Evolutionary conservation across 2,113 vertebrate species (phyloP).

Genomic region (Melozone crissalis): DNA sequence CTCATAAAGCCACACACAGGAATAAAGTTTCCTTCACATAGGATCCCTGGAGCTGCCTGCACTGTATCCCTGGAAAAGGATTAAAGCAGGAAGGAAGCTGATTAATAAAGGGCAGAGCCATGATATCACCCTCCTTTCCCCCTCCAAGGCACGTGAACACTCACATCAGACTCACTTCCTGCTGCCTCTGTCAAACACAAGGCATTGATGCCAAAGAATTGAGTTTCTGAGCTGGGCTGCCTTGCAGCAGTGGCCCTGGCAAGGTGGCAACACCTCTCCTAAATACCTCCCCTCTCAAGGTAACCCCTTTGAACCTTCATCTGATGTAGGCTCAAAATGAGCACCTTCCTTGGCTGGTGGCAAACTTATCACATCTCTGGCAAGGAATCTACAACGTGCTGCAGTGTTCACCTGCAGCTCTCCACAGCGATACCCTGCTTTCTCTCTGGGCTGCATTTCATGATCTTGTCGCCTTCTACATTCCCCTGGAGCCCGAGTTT

Average conservation of each 20-base stretch:
- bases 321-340: not conserved
- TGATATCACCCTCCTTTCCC: not conserved
- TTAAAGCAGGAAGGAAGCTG: not conserved
- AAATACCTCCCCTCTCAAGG: not conserved
- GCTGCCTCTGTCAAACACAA: not conserved
- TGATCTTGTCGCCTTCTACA: not conserved
- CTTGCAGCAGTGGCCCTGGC: not conserved
- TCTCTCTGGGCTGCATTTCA: not conserved
- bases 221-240: not conserved
- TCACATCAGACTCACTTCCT: not conserved
- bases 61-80: not conserved
- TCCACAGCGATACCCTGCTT: not conserved
- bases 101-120: not conserved
- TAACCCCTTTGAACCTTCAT: not conserved
- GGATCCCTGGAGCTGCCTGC: not conserved
- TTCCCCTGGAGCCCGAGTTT: not conserved
- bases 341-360: not conserved
- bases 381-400: not conserved
- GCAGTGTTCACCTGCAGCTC: not conserved
- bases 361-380: not conserved
- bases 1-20: not conserved
- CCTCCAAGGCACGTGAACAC: rapidly evolving
- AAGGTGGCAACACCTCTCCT: not conserved
- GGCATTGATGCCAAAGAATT: not conserved
- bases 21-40: not conserved